A percentile compares a stretch with the other conserved stretches of the same genome.
phyloP scores from a whole-genome alignment of 2,113 vertebrate genomes.

The Chamaea fasciata region DNA sequence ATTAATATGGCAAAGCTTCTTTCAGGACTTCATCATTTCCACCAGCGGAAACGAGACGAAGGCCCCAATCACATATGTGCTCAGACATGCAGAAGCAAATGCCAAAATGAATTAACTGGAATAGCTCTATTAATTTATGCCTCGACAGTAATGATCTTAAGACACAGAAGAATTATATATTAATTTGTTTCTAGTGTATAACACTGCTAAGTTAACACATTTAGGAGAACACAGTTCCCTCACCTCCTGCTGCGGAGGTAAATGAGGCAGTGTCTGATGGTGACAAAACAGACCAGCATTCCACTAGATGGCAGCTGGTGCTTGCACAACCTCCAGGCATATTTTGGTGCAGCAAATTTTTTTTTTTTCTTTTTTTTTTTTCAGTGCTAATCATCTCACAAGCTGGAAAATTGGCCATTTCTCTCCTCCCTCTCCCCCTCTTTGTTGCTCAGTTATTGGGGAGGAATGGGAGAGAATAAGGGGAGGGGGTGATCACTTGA shows the following conservation, averaged over 20 bases:
- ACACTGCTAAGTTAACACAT: slow-evolving; percentile 67
- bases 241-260: slow-evolving; percentile 63
- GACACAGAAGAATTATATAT: slow-evolving; percentile 73
- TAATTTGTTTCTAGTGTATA: slow-evolving; percentile 70
- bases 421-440: slow-evolving; percentile 34
- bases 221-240: slow-evolving; percentile 50
- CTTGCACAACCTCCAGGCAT: slow-evolving; percentile 44
- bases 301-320: slow-evolving; percentile 78
- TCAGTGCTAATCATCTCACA: slow-evolving; percentile 46
- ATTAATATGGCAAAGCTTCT: slow-evolving; percentile 31
- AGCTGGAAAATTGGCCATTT: slow-evolving; percentile 61
- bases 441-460: slow-evolving; percentile 46
- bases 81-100: slow-evolving; percentile 68
- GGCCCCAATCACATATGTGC: slow-evolving; percentile 46
- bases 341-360: not conserved
- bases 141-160: slow-evolving; percentile 73
- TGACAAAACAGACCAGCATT: not conserved
- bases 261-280: slow-evolving; percentile 44
- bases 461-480: slow-evolving; percentile 3
- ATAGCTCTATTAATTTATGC: slow-evolving; percentile 75
- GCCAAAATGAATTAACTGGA: slow-evolving; percentile 64
- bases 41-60: not conserved
- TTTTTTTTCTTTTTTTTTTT: not conserved
- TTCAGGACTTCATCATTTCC: slow-evolving; percentile 29
- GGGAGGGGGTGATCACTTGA: not conserved